Conservation (phyloP, 2,888 invertebrate species). For the Stenolophus ochropezus region DNA sequence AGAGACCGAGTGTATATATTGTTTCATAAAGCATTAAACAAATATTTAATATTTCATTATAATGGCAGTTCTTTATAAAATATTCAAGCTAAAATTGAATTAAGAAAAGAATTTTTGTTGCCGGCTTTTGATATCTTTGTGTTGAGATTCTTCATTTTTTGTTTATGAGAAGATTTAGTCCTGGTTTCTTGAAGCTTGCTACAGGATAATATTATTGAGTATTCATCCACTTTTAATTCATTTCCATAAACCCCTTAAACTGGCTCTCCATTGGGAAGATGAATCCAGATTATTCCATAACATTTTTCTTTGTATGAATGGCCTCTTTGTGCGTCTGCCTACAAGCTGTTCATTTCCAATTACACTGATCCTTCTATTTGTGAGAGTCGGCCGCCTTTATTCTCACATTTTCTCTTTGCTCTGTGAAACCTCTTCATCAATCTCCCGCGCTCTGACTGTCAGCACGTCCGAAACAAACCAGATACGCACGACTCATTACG, state of each 20-base stretch:
- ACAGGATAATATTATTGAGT: neutral
- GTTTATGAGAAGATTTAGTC: neutral
- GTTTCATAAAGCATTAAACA: too few relatives aligned
- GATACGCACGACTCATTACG: slow-evolving; percentile 39
- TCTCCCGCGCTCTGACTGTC: slow-evolving; percentile 3
- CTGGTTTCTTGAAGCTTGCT: neutral
- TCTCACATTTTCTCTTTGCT: slow-evolving; percentile 40
- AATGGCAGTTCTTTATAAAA: too few relatives aligned
- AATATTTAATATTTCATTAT: too few relatives aligned
- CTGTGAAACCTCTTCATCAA: slow-evolving; percentile 44
- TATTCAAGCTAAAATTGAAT: too few relatives aligned
- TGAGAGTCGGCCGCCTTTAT: slow-evolving; percentile 19
- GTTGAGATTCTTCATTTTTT: too few relatives aligned
- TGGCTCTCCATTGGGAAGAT: slow-evolving; percentile 12
- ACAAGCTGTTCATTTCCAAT: slow-evolving; percentile 48
- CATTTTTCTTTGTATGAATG: slow-evolving; percentile 40
- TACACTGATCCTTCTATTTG: slow-evolving; percentile 45
- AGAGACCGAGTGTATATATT: too few relatives aligned
- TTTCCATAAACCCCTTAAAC: slow-evolving; percentile 13
- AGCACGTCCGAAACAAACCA: slow-evolving; percentile 34
- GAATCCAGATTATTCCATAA: slow-evolving; percentile 35
- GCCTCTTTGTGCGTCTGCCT: slow-evolving; percentile 15
- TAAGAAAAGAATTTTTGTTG: too few relatives aligned
- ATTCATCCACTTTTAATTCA: neutral
- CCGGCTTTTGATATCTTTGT: too few relatives aligned